Evolutionary conservation across 2,888 invertebrate species (phyloP).

Genomic region (Blastobasis lacticolella): DNA sequence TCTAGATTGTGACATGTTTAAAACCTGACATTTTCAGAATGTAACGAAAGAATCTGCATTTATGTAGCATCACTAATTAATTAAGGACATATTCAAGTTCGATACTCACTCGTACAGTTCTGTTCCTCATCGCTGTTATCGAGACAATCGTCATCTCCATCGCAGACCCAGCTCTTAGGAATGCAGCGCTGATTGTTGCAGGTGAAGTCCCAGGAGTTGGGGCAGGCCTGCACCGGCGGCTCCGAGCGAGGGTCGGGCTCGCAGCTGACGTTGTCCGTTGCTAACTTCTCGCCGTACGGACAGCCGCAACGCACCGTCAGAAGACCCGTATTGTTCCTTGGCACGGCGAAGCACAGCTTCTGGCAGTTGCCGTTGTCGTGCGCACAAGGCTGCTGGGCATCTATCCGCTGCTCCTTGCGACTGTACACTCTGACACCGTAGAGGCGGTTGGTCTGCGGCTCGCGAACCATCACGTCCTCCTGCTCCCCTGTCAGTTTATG

Average conservation of each 20-base stretch:
- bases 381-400: slow-evolving; percentile 86
- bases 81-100: too few species aligned
- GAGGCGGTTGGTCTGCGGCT: slow-evolving; percentile 91
- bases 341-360: slow-evolving; percentile 95
- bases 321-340: slow-evolving; percentile 71
- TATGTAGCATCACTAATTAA: too few species aligned
- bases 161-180: slow-evolving; percentile 95
- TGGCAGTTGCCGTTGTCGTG: slow-evolving; percentile 92
- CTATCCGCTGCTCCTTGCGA: slow-evolving; percentile 80
- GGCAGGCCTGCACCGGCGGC: slow-evolving; percentile 90
- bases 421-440: slow-evolving; percentile 95
- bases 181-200: slow-evolving; percentile 94
- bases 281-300: slow-evolving; percentile 91
- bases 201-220: slow-evolving; percentile 94
- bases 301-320: slow-evolving; percentile 88
- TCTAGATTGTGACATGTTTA: too few species aligned
- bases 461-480: slow-evolving; percentile 89
- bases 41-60: too few species aligned
- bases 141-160: slow-evolving; percentile 96
- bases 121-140: slow-evolving; percentile 97
- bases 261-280: slow-evolving; percentile 81
- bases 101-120: slow-evolving; percentile 89
- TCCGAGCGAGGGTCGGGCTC: slow-evolving; percentile 87
- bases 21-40: too few species aligned
- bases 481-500: slow-evolving; percentile 92